Evolutionary conservation across 2,888 invertebrate genomes (phyloP).

Genomic region (Tanypteryx hageni): DNA sequence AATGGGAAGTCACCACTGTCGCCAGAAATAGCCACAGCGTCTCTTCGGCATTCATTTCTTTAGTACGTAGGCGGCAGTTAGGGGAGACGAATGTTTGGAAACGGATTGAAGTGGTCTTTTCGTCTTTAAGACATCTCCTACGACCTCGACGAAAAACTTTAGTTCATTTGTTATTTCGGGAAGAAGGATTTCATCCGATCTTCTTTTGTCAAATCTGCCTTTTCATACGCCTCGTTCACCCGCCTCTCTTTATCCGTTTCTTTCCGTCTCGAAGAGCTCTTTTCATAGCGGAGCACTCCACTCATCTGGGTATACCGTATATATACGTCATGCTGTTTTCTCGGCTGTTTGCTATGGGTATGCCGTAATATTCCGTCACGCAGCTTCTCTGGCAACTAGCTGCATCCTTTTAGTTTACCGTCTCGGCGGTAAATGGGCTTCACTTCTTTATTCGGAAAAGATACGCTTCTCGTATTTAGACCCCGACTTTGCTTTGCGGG

Average conservation of each 20-base stretch:
- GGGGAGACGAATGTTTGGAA: background rate
- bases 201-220: background rate
- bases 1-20: background rate
- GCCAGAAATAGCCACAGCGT: background rate
- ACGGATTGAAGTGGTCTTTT: background rate
- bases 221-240: background rate
- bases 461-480: no score
- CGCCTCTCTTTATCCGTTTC: background rate
- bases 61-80: background rate
- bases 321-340: no score
- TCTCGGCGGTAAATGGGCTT: no score
- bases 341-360: no score
- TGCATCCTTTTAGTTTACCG: no score
- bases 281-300: background rate
- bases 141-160: background rate
- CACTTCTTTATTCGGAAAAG: no score
- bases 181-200: background rate
- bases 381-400: no score
- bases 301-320: no score
- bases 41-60: background rate
- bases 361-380: no score
- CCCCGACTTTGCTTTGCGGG: no score
- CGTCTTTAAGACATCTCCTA: background rate
- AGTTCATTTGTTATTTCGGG: background rate
- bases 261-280: background rate